Evolutionary conservation across 2,888 invertebrate species (phyloP).

Genomic region (Microplitis manilae): DNA sequence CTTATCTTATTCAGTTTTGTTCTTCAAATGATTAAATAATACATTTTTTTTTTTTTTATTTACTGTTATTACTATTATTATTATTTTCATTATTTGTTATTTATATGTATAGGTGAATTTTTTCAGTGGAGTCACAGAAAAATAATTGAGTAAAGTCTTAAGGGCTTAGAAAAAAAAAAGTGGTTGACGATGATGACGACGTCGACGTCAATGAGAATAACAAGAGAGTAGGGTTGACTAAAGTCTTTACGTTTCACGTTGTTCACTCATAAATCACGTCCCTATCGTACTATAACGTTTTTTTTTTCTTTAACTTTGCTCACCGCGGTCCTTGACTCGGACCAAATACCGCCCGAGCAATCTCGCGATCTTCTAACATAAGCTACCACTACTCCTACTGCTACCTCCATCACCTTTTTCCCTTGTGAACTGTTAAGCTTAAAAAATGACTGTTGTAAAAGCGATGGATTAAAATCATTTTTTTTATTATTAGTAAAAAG

Average conservation of each 20-base stretch:
- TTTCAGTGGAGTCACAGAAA: too few species aligned
- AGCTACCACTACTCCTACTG: background rate
- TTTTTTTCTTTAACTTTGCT: slow-evolving; percentile 30
- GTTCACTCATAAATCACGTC: slow-evolving; percentile 51
- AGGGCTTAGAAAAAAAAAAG: background rate
- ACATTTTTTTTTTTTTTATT: too few species aligned
- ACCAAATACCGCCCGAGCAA: slow-evolving; percentile 39
- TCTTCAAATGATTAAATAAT: background rate
- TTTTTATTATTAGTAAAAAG: background rate
- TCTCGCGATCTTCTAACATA: slow-evolving; percentile 32
- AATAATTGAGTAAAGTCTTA: background rate
- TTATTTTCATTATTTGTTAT: too few species aligned
- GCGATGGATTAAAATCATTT: background rate
- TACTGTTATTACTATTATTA: too few species aligned
- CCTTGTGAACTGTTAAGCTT: background rate
- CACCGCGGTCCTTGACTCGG: slow-evolving; percentile 37
- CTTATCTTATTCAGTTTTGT: background rate
- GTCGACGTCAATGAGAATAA: slow-evolving; percentile 13
- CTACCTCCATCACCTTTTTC: background rate
- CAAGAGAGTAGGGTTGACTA: slow-evolving; percentile 1
- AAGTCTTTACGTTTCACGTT: slow-evolving; percentile 20
- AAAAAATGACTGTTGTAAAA: background rate
- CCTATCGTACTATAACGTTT: slow-evolving; percentile 37
- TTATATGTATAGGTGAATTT: too few species aligned
- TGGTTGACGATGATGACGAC: slow-evolving; percentile 21